Percentiles rank a stretch among this genome's conserved stretches.
Evolutionary conservation across 2,113 vertebrate genomes (phyloP).

Genomic region (Porphyrio hochstetteri): DNA sequence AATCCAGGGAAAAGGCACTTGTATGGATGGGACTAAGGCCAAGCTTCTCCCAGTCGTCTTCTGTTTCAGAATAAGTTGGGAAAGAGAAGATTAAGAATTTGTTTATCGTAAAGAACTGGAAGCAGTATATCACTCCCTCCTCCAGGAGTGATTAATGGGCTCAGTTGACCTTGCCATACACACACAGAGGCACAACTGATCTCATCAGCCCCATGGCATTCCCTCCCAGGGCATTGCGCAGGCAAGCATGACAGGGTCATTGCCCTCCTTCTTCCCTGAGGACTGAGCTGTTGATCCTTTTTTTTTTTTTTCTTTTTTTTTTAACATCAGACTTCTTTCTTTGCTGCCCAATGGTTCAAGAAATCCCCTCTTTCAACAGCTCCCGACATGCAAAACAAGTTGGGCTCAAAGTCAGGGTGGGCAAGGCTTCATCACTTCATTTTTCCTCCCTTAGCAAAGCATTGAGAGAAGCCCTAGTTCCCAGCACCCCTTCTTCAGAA

Average conservation of each 20-base stretch:
- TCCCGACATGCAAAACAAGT: neutral
- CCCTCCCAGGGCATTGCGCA: neutral
- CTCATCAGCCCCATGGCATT: neutral
- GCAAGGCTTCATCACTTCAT: neutral
- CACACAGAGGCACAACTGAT: neutral
- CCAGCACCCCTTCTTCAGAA: neutral
- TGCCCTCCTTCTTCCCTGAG: neutral
- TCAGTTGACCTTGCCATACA: neutral
- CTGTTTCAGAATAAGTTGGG: neutral
- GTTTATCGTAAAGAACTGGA: neutral
- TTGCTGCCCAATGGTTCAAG: neutral
- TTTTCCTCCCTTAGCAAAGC: neutral
- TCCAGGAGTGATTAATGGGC: neutral
- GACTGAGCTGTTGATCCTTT: neutral
- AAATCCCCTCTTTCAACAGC: neutral
- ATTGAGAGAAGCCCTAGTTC: neutral
- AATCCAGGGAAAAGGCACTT: neutral
- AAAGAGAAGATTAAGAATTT: neutral
- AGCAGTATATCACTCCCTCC: conserved; percentile 18
- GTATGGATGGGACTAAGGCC: neutral
- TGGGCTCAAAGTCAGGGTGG: neutral
- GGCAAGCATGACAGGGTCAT: neutral
- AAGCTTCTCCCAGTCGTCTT: neutral
- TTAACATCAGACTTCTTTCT: neutral
- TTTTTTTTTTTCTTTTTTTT: neutral